Conservation (phyloP, 2,113 vertebrate genomes). For the Hippocampus comes region DNA sequence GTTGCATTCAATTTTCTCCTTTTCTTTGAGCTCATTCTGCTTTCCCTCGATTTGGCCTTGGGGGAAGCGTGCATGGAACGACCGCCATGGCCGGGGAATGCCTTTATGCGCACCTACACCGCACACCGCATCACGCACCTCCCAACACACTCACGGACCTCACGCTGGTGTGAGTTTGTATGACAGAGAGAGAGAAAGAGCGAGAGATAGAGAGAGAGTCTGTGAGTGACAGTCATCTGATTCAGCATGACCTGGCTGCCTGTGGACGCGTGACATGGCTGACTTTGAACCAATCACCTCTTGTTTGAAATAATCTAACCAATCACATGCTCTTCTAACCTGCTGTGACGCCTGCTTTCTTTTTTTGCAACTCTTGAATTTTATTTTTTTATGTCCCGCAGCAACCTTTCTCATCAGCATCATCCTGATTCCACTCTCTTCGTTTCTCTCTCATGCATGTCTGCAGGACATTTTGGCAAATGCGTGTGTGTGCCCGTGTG, state of each 20-base stretch:
- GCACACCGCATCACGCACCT: conserved; percentile 50
- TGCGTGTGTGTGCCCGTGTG: not conserved
- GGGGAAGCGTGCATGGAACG: conserved; percentile 60
- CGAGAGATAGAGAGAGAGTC: conserved; percentile 14
- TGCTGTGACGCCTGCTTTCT: conserved; percentile 37
- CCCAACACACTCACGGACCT: conserved; percentile 42
- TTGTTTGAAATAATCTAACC: conserved; percentile 48
- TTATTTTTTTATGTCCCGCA: conserved; percentile 38
- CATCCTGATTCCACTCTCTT: conserved; percentile 31
- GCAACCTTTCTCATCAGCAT: conserved; percentile 40
- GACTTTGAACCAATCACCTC: conserved; percentile 47
- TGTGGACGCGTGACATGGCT: conserved; percentile 42
- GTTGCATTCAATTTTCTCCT: conserved; percentile 55
- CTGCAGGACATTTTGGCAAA: conserved; percentile 19
- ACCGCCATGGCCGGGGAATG: conserved; percentile 68
- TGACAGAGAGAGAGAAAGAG: conserved; percentile 14
- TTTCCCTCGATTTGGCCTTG: conserved; percentile 65
- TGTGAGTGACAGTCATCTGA: conserved; percentile 39
- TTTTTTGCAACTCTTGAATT: conserved; percentile 53
- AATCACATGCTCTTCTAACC: conserved; percentile 46
- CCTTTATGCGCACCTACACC: conserved; percentile 57
- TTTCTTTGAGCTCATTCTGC: conserved; percentile 70
- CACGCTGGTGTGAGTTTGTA: conserved; percentile 33
- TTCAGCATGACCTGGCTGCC: conserved; percentile 60
- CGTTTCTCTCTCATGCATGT: conserved; percentile 42